These are phyloP conservation scores for Odontophorus gujanensis DNA, from an alignment of 2,113 vertebrate genomes.

Conservation along the genomic window DNA sequence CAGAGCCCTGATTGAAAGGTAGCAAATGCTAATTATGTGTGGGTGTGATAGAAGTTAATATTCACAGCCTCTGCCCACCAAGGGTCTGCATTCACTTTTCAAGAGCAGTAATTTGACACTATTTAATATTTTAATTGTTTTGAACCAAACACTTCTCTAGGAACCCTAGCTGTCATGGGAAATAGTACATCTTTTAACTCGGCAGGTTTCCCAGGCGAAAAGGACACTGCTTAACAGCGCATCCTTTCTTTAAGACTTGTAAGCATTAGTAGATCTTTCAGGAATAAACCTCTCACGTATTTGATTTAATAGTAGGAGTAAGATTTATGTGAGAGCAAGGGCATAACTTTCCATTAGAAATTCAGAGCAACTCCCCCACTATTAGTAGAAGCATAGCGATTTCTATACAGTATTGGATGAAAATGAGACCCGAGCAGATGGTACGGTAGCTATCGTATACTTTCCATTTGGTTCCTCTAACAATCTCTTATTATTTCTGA, in stretches of 20 bases:
- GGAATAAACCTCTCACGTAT: neutral
- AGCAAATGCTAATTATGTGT: conserved; percentile 36
- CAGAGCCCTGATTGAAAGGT: conserved; percentile 33
- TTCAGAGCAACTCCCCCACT: neutral
- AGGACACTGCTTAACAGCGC: neutral
- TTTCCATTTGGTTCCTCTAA: neutral
- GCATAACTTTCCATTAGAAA: neutral
- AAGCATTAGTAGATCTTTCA: neutral
- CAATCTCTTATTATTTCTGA: neutral
- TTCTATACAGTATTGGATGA: neutral
- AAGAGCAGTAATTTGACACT: conserved; percentile 15
- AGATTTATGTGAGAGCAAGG: neutral
- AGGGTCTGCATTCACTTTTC: conserved; percentile 1
- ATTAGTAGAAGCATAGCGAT: neutral
- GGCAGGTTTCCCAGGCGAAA: accelerated
- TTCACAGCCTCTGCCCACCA: neutral
- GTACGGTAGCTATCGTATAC: neutral
- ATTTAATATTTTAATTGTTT: conserved; percentile 32
- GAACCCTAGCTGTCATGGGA: neutral
- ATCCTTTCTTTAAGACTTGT: neutral
- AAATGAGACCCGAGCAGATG: neutral
- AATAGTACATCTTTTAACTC: neutral
- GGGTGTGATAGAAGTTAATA: conserved; percentile 39
- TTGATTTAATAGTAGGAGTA: neutral
- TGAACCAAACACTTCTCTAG: neutral